Evolutionary conservation across 2,888 invertebrate species (phyloP), one percentile per base, ranked within the genome.

Genomic region (Pseudococcus jackbeardsleyi): DNA sequence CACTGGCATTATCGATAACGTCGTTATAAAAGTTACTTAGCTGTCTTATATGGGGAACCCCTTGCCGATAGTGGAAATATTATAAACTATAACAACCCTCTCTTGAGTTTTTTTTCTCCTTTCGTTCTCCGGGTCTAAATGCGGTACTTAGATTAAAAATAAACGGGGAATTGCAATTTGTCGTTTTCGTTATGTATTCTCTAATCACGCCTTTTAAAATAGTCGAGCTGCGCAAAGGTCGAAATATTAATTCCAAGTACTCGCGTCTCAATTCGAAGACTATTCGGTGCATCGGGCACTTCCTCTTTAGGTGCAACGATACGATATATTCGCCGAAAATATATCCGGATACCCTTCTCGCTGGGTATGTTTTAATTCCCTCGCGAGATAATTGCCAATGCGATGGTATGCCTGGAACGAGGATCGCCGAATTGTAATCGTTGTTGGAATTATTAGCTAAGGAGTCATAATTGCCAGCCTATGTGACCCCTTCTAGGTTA

Each of bases 41-140:
- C 17, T 33, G n/a, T 79, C 72, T 72, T 72, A 26, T 46, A 79
- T 26, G 79, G 39, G 39, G 39, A 79, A 39, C 39, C 42, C 42
- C 42, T 79, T 79, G 3, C 6, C 33, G 33, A 33, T 72, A 33
- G 22, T 12, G n/a, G 33, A 79, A 79, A 79, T 79, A 79, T 79
- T 79, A 79, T 79, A 46, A 79, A 79, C 68, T 72, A 46, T 79
- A 79, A 79, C 79, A 42, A 79, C 79, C 79, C 79, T 79, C 79
- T 46, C 42, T 22, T 5, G 68, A 33, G 26, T 22, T 59, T 59
- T 59, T 59, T 19, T 11, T n/a, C 7, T 9, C 6, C 59, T 59
- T 19, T 33, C 33, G 5, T 33, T 72, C 26, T 33, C 26, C 26
- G 26, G 26, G n/a, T n/a, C 26, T 5, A 72, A 72, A 72, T 79